These are phyloP conservation scores for Polyergus mexicanus DNA, from an alignment of 1,140 invertebrate genomes.

Conservation along the genomic window DNA sequence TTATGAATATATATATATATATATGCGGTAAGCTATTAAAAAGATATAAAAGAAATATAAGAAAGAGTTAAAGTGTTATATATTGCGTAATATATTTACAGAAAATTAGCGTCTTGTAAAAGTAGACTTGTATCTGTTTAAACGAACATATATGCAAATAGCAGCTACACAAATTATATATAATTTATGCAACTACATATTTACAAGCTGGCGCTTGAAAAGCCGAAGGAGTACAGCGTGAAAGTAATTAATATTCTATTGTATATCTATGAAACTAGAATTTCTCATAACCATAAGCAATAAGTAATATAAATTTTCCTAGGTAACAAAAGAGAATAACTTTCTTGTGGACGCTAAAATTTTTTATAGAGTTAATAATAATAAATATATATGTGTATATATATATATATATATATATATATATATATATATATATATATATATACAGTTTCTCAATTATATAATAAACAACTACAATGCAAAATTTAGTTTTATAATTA, in stretches of 20 bases:
- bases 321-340: neutral
- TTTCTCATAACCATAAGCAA: neutral
- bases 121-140: constrained; percentile 1
- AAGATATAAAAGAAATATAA: neutral
- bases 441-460: constrained; percentile 3
- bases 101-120: neutral
- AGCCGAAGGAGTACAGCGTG: neutral
- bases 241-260: constrained; percentile 9
- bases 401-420: constrained; percentile 19
- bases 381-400: neutral
- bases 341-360: neutral
- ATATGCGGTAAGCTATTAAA: constrained; percentile 27
- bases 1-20: constrained; percentile 13
- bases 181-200: constrained; percentile 36
- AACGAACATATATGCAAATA: constrained; percentile 13
- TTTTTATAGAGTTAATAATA: constrained; percentile 19
- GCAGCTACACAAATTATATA: neutral
- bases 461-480: neutral
- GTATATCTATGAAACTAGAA: neutral
- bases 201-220: constrained; percentile 25
- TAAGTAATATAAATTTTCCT: constrained; percentile 32
- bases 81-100: constrained; percentile 34
- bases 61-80: neutral
- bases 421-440: constrained; percentile 13
- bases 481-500: constrained; percentile 10